Percentiles rank a stretch among this genome's conserved stretches.
These are phyloP conservation scores for Saccostrea cuccullata DNA, from an alignment of 1,140 invertebrate genomes.

Conservation along the genomic window DNA sequence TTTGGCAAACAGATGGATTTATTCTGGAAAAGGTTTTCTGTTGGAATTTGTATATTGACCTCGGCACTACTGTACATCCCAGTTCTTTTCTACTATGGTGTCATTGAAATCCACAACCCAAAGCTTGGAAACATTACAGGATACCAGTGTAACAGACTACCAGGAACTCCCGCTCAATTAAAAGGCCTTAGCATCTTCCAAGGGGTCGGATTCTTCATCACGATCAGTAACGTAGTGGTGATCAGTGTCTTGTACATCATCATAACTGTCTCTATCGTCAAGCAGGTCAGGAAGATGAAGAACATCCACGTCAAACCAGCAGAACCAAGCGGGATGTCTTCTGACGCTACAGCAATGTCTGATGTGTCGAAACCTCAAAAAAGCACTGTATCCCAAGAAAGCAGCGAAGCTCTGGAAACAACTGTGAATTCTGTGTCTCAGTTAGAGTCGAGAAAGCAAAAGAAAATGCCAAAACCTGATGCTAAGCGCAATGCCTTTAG, in stretches of 20 bases:
- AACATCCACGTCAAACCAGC: not conserved
- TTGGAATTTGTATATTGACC: not conserved
- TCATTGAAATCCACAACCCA: not conserved
- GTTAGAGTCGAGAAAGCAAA: not conserved
- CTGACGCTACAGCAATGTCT: constrained; percentile 5
- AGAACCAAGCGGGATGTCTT: not conserved
- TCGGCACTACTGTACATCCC: constrained; percentile 16
- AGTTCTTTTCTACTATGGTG: constrained; percentile 35
- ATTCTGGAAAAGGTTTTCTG: constrained; percentile 40
- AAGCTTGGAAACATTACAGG: constrained; percentile 32
- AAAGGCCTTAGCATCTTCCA: constrained; percentile 31
- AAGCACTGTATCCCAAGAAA: not conserved
- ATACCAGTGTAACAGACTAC: constrained; percentile 18
- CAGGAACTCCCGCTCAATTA: not conserved
- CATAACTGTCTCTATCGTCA: constrained; percentile 21
- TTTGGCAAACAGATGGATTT: constrained; percentile 33
- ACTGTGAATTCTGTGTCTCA: not conserved
- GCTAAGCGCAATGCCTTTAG: not conserved
- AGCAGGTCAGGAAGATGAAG: constrained; percentile 33
- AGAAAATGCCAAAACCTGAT: not conserved
- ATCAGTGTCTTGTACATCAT: constrained; percentile 17
- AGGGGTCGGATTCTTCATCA: not conserved
- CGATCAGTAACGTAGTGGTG: not conserved
- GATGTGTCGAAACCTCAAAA: not conserved
- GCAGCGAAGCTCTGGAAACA: not conserved